Conservation (phyloP, 2,113 vertebrate genomes). For the Megalops atlanticus region DNA sequence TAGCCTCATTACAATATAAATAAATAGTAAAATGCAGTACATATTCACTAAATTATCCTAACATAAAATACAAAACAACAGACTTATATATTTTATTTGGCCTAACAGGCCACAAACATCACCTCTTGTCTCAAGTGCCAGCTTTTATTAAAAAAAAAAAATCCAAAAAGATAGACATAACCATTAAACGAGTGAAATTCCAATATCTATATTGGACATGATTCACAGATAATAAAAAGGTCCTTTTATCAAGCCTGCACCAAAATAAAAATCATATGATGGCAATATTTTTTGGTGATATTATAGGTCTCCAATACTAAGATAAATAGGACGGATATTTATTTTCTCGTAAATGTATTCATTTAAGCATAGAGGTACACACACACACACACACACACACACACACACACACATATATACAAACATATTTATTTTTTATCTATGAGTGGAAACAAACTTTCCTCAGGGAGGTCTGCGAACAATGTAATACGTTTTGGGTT, state of each 20-base stretch:
- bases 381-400: conserved; percentile 26
- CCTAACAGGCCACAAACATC: not conserved
- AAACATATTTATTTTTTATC: conserved; percentile 25
- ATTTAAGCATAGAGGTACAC: conserved; percentile 11
- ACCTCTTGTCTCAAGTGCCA: not conserved
- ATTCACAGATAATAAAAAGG: conserved; percentile 18
- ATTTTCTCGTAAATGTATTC: conserved; percentile 16
- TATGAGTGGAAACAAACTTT: not conserved
- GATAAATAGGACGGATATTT: conserved; percentile 18
- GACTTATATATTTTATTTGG: not conserved
- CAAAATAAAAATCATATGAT: conserved; percentile 2
- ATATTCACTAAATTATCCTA: not conserved
- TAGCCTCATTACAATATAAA: too few relatives aligned
- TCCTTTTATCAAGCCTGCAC: conserved; percentile 7
- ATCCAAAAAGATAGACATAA: not conserved
- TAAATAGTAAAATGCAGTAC: too few relatives aligned
- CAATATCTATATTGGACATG: not conserved
- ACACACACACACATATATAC: conserved; percentile 23
- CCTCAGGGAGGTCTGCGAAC: not conserved
- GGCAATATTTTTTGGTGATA: not conserved
- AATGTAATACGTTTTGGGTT: not conserved
- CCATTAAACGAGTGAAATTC: not conserved
- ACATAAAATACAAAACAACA: not conserved
- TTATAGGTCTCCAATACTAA: not conserved
- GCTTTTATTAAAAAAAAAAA: conserved; percentile 18